phyloP scores from a whole-genome alignment of 2,888 invertebrate species.

The Argyra leucocephala region DNA sequence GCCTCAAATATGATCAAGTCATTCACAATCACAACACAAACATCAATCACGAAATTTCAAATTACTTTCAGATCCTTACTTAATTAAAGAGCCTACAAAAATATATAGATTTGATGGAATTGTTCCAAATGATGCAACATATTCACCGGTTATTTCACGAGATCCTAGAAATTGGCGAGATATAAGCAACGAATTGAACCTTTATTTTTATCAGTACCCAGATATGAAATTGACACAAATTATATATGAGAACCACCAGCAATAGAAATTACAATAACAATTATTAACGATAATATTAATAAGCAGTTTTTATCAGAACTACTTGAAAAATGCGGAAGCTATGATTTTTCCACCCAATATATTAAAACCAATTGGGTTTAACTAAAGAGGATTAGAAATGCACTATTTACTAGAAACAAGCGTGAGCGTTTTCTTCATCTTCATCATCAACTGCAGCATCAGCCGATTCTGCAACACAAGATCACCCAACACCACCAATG shows the following conservation, averaged over 20 bases:
- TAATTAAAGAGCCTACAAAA: conserved; percentile 71
- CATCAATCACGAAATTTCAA: conserved; percentile 70
- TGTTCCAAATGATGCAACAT: conserved; percentile 71
- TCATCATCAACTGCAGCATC: conserved; percentile 25
- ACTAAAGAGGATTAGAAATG: conserved; percentile 61
- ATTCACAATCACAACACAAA: not conserved
- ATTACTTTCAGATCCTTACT: conserved; percentile 80
- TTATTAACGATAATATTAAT: conserved; percentile 97
- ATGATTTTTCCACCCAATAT: conserved; percentile 89
- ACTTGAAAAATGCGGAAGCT: conserved; percentile 76
- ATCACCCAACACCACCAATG: conserved; percentile 19
- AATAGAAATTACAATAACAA: conserved; percentile 87
- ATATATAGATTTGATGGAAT: conserved; percentile 87
- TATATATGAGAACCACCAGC: conserved; percentile 91
- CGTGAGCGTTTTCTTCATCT: conserved; percentile 21
- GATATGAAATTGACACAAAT: conserved; percentile 83
- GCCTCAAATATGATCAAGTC: conserved; percentile 14
- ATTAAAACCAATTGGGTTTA: conserved; percentile 89
- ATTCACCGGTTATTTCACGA: conserved; percentile 69
- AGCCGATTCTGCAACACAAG: conserved; percentile 10
- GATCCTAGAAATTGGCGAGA: conserved; percentile 73
- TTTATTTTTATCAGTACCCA: conserved; percentile 77
- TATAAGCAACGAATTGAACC: conserved; percentile 76
- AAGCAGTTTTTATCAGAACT: conserved; percentile 79
- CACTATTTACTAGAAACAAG: not conserved